Evolutionary conservation across 1,140 invertebrate genomes (phyloP).

Genomic region (Ctenoplectra terminalis): DNA sequence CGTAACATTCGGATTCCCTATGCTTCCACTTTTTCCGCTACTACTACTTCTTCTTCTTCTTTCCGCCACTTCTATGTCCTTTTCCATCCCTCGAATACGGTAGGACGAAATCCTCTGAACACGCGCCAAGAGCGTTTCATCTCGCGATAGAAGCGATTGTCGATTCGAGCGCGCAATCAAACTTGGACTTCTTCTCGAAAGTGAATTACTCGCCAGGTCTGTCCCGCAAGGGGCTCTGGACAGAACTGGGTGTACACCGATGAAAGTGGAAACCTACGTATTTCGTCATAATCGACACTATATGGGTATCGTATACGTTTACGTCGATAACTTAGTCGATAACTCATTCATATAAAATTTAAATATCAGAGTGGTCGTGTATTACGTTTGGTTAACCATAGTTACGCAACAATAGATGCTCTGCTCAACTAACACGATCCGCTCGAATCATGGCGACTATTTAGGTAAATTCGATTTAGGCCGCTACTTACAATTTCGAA

Average conservation of each 20-base stretch:
- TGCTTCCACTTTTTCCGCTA: constrained; percentile 30
- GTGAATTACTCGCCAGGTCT: constrained; percentile 64
- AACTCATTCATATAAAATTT: no score
- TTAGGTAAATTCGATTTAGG: constrained; percentile 31
- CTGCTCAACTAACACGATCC: background rate
- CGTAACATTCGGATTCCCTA: constrained; percentile 33
- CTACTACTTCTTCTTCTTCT: constrained; percentile 3
- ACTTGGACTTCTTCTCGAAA: constrained; percentile 72
- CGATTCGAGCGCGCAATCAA: constrained; percentile 70
- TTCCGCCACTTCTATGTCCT: constrained; percentile 22
- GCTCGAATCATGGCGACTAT: background rate
- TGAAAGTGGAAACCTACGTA: constrained; percentile 3
- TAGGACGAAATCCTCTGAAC: constrained; percentile 47
- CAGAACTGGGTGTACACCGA: constrained; percentile 22
- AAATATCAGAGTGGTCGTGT: background rate
- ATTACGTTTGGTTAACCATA: no score
- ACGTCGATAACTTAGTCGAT: no score
- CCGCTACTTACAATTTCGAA: constrained; percentile 43
- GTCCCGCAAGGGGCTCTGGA: constrained; percentile 39
- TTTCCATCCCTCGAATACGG: constrained; percentile 22
- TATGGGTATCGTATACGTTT: background rate
- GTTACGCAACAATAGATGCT: background rate
- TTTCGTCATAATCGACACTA: constrained; percentile 20
- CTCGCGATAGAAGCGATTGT: constrained; percentile 67
- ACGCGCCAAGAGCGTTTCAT: constrained; percentile 60